A percentile compares a stretch with the other conserved stretches of the same genome.
These are phyloP conservation scores for Thymallus thymallus DNA, from an alignment of 2,113 vertebrate species.

Conservation along the genomic window DNA sequence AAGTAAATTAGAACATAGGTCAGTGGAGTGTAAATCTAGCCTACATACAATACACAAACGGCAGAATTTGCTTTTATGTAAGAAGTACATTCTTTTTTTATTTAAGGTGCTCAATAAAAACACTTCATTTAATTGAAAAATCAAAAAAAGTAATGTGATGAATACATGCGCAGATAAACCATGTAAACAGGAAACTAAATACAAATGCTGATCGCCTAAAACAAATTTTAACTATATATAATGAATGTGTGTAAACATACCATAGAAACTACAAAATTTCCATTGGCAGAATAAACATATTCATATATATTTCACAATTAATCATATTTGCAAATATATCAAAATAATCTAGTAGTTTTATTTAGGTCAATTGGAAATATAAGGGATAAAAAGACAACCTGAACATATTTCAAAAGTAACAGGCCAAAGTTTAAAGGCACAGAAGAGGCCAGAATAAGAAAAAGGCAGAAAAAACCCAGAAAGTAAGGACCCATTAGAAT, in stretches of 20 bases:
- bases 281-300: not conserved
- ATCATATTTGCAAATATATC: not conserved
- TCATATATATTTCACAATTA: not conserved
- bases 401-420: conserved; percentile 26
- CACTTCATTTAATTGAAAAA: too few relatives aligned
- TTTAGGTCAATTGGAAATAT: too few relatives aligned
- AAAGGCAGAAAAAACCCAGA: too few relatives aligned
- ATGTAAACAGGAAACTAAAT: not conserved
- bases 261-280: not conserved
- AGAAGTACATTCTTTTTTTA: not conserved
- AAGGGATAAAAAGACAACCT: conserved; percentile 6
- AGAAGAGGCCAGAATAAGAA: conserved; percentile 1
- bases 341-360: not conserved
- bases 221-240: not conserved
- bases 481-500: too few relatives aligned
- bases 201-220: too few relatives aligned
- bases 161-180: too few relatives aligned
- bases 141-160: too few relatives aligned
- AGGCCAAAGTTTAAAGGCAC: conserved; percentile 24
- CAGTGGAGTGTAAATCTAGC: not conserved
- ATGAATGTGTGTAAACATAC: not conserved
- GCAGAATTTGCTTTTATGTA: not conserved
- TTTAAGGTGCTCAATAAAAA: not conserved
- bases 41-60: not conserved
- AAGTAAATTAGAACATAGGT: conserved; percentile 1